A percentile compares a stretch with the other conserved stretches of the same genome.
Evolutionary conservation across 1,140 invertebrate species (phyloP).

Genomic region (Meloidogyne chitwoodi): DNA sequence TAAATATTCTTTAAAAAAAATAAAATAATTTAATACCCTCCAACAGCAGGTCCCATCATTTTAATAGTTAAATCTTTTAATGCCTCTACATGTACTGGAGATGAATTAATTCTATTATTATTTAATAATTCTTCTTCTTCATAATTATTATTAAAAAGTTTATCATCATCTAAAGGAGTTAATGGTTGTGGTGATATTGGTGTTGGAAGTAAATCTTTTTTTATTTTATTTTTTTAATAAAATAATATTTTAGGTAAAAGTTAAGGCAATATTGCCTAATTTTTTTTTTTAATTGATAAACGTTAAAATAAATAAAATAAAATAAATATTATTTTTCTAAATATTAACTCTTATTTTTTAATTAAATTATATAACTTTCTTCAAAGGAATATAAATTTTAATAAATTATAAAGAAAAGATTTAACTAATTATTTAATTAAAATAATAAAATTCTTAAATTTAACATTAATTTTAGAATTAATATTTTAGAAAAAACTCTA

Average conservation of each 20-base stretch:
- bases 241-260: not conserved
- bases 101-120: not conserved
- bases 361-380: no score
- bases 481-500: no score
- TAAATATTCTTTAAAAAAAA: not conserved
- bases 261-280: no score
- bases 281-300: no score
- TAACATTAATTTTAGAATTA: no score
- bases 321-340: no score
- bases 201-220: not conserved
- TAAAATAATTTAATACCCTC: constrained; percentile 7
- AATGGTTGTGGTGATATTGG: not conserved
- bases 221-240: not conserved
- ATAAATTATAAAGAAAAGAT: no score
- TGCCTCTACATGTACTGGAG: constrained; percentile 9
- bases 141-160: not conserved
- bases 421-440: no score
- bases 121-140: not conserved
- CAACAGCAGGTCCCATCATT: constrained; percentile 16
- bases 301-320: no score
- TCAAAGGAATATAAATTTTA: no score
- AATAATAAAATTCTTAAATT: no score
- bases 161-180: not conserved
- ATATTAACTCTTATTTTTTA: no score
- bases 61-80: constrained; percentile 11